Evolutionary conservation across 2,113 vertebrate species (phyloP).

Genomic region (Stictonetta naevosa): DNA sequence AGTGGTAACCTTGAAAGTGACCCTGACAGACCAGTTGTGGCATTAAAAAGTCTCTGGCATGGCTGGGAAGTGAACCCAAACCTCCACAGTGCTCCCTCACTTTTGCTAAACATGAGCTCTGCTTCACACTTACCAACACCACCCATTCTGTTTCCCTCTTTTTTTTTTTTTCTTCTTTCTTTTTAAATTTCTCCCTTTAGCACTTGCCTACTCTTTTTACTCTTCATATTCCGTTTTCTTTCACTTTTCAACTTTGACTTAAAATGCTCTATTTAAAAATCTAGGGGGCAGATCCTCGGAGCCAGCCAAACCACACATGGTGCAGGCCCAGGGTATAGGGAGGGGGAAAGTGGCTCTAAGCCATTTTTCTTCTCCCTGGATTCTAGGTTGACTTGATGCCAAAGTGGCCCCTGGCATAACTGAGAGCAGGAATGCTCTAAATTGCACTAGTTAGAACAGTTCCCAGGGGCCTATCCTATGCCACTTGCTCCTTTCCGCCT

Average conservation of each 20-base stretch:
- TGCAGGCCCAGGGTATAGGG: conserved; percentile 22
- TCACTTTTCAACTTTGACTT: conserved; percentile 37
- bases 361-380: conserved; percentile 67
- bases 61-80: background rate
- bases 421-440: conserved; percentile 67
- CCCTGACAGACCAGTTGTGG: background rate
- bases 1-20: background rate
- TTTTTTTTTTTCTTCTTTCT: background rate
- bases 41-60: background rate
- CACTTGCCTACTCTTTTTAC: conserved; percentile 16
- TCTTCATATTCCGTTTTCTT: conserved; percentile 20
- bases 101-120: background rate
- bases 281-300: conserved; percentile 39
- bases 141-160: background rate
- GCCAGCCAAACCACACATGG: conserved; percentile 68
- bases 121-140: conserved; percentile 25
- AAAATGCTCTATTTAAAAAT: conserved; percentile 50
- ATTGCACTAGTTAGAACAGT: conserved; percentile 69
- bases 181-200: background rate
- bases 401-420: conserved; percentile 70
- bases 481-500: conserved; percentile 63
- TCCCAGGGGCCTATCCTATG: conserved; percentile 69
- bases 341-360: conserved; percentile 60
- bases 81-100: background rate
- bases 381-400: conserved; percentile 69